Evolutionary conservation across 2,797 vertebrate genomes (phyloP), one percentile per base, ranked within the genome.

Genomic region (Lophotriccus pileatus): DNA sequence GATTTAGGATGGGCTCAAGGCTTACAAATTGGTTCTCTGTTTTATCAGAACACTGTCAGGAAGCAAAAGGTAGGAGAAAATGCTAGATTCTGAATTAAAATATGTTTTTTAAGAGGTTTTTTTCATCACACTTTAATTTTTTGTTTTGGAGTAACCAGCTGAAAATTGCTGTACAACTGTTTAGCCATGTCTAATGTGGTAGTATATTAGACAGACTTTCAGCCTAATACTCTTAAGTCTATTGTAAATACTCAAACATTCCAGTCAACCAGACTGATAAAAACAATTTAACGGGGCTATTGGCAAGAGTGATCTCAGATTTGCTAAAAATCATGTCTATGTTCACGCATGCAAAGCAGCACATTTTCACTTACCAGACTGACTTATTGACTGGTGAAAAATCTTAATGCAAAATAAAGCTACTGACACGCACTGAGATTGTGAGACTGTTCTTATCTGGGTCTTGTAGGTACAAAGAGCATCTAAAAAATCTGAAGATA

Each of bases 231-330:
- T 93, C 89, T 93, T 96, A 96, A 97, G 96, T 97, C 97, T 97
- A 63, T 95, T 93, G 91, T 90, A 97, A 97, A 97, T 94, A 97
- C 93, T 96, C 78, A 24, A 97, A 97, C 97, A 98, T 98, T 98
- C 96, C 98, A 97, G 93, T 59, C 96, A 97, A 98, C 95, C 95
- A 96, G 93, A 97, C 96, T 97, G 97, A 98, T 98, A 97, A 97
- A 98, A 97, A 97, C 96, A 97, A 98, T 97, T 98, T 98, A 98
- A 98, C 66, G 63, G 97, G 89, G 96, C 97, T 97, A 95, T 93
- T 94, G 90, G 84, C 82, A 86, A 97, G 92, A 89, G 83, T 68
- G 91, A 97, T 95, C 97, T 97, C 97, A 97, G 97, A 97, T 98
- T 97, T 97, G 96, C 94, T 97, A 78, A 92, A 93, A 89, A 72